Conservation (phyloP, 2,113 vertebrate genomes). For the Tonatia bakeri region DNA sequence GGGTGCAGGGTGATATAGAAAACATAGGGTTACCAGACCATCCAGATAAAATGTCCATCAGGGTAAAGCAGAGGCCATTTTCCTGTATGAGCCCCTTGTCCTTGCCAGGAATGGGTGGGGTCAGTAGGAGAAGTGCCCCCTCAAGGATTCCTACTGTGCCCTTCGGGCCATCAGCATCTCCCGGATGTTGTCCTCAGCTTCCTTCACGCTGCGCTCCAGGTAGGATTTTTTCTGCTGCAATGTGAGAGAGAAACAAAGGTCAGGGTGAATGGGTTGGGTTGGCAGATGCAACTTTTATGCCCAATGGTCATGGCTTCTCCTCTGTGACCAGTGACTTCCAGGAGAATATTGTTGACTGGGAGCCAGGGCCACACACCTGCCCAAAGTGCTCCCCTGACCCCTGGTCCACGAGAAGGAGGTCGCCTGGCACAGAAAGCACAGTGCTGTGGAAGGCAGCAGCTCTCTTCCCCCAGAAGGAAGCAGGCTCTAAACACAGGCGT, state of each 20-base stretch:
- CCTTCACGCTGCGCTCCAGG: constrained; percentile 95
- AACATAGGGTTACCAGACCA: not conserved
- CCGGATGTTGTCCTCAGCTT: constrained; percentile 96
- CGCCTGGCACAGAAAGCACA: not conserved
- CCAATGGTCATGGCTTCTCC: not conserved
- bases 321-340: not conserved
- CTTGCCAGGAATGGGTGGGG: not conserved
- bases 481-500: constrained; percentile 43
- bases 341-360: not conserved
- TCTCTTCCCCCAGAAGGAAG: constrained; percentile 50
- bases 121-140: fast-evolving
- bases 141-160: constrained; percentile 81
- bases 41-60: not conserved
- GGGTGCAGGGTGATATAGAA: not conserved
- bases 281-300: not conserved
- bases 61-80: not conserved
- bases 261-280: not conserved
- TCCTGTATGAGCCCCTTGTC: not conserved
- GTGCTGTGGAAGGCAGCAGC: not conserved
- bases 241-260: constrained; percentile 51
- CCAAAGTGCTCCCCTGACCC: not conserved
- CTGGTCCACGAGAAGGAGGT: no score
- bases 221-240: constrained; percentile 95
- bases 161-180: constrained; percentile 96
- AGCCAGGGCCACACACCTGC: not conserved